These are phyloP conservation scores for Pimpla rufipes DNA, from an alignment of 2,888 invertebrate species.

Conservation along the genomic window DNA sequence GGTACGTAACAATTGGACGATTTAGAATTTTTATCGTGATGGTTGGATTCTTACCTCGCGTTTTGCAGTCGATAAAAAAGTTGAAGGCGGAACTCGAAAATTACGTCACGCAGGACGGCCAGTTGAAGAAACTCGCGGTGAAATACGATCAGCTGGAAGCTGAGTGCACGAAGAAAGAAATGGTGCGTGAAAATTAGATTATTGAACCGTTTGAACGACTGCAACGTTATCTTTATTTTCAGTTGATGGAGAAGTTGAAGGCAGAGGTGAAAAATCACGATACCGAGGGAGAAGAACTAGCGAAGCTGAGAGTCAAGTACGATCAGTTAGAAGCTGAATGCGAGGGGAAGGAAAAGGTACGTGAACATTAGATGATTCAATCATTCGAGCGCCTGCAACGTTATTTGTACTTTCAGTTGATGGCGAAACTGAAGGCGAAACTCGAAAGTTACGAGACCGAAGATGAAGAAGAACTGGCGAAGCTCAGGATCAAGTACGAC, in stretches of 20 bases:
- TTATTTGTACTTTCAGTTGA: no score
- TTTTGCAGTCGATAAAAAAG: no score
- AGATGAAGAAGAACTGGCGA: background rate
- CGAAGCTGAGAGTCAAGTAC: background rate
- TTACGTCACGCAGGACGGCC: no score
- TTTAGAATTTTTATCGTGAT: no score
- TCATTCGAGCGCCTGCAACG: no score
- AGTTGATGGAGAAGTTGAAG: background rate
- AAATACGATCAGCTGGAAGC: slow-evolving; percentile 1
- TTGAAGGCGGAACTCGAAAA: no score
- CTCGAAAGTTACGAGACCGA: no score
- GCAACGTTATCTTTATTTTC: background rate
- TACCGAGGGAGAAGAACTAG: background rate
- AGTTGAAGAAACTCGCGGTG: background rate
- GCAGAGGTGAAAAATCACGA: background rate
- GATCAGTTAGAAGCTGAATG: background rate
- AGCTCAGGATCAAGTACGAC: background rate
- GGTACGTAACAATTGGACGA: background rate
- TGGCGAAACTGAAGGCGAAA: no score
- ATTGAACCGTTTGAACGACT: no score
- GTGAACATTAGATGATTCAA: background rate
- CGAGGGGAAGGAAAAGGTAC: background rate
- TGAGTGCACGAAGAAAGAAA: background rate
- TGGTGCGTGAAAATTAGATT: background rate
- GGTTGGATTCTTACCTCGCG: no score